Conservation (phyloP, 2,113 vertebrate genomes). For the Hippocampus zosterae region DNA sequence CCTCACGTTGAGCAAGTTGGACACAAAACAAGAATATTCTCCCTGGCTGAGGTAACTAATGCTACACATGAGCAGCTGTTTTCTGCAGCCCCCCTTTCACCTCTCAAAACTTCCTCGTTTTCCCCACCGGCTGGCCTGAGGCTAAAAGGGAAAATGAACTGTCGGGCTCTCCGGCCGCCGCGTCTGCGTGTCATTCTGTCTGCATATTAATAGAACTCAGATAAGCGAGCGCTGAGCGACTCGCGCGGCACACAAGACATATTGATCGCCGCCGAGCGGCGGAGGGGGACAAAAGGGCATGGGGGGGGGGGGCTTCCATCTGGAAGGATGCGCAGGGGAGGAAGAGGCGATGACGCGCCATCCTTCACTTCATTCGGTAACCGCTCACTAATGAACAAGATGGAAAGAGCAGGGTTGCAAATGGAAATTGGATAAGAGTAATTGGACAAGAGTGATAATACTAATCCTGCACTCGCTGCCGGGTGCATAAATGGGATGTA, state of each 20-base stretch:
- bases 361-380: conserved; percentile 40
- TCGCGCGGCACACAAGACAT: conserved; percentile 20
- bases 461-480: conserved; percentile 34
- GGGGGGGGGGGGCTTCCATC: conserved; percentile 20
- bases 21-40: not conserved
- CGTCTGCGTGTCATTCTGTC: not conserved
- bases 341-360: conserved; percentile 25
- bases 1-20: not conserved
- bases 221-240: conserved; percentile 31
- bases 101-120: not conserved
- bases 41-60: not conserved
- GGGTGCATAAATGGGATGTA: conserved; percentile 50
- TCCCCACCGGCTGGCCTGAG: not conserved
- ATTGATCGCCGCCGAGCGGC: conserved; percentile 24
- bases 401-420: conserved; percentile 14
- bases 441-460: conserved; percentile 52
- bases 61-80: not conserved
- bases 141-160: conserved; percentile 1
- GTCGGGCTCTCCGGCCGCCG: not conserved
- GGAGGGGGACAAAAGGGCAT: not conserved
- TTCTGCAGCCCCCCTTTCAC: not conserved
- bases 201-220: conserved; percentile 4
- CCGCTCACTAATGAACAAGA: conserved; percentile 25
- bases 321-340: conserved; percentile 2
- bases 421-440: conserved; percentile 32